Base-by-base conservation (phyloP, 2,888 invertebrate genomes). In the Euplagia quadripunctaria region DNA sequence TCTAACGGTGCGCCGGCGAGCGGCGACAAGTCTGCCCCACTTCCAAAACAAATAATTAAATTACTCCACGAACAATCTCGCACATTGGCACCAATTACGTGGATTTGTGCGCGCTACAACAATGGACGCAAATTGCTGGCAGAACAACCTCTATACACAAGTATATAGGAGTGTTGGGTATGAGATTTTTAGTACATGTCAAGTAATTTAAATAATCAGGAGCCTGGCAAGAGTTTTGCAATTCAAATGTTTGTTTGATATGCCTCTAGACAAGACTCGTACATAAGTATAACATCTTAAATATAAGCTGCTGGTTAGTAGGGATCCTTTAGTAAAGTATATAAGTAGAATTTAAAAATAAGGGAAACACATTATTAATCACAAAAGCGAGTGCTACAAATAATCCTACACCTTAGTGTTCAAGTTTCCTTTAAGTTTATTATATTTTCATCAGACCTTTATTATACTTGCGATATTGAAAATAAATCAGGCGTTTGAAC, bases 31-130 rank as follows among this genome's bases (percentile, higher is more conserved):
- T 71, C 76, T 75, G 76, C 31, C 69, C 77, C 73, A 79, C 82
- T 79, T 84, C 75, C 76, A 81, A 83, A 84, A 84, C 85, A 85
- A 84, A 85, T 82, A 84, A 85, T 84, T 80, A 85, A 84, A 84
- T 84, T 83, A 83, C 80, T 77, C 70, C 70, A 55, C 64, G 78
- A 82, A 83, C 84, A 85, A 83, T 82, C 80, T 77, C 76, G 77
- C 77, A 78, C 75, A 84, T 84, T 83, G 78, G 73, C 77, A 79
- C 75, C 83, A 83, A 83, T 83, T 83, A 82, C 80, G 72, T 75
- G 77, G 82, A 80, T 79, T 74, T 77, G 75, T 68, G 73, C 71
- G 74, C 72, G 74, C 71, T 72, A 68, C 74, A 72, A 73, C 80
- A 82, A 82, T 80, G 74, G 74, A 64, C 20, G 72, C 43, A 70